Percentiles rank a stretch among this genome's conserved stretches.
phyloP scores from a whole-genome alignment of 35 echinoderm and acorn worm genomes.

The Amphiura filiformis region DNA sequence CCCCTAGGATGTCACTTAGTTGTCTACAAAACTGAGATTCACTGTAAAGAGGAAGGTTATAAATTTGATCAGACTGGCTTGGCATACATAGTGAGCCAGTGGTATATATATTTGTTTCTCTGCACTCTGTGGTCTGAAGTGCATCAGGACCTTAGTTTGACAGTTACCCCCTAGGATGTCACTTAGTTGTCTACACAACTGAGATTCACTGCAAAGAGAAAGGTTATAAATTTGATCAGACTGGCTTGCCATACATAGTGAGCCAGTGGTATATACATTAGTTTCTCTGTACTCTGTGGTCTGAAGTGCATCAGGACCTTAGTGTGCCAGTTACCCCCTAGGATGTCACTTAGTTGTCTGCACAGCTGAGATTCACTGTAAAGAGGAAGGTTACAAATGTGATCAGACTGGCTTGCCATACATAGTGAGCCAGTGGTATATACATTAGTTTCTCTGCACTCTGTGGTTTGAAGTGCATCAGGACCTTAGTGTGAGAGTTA shows the following conservation, averaged over 20 bases:
- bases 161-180: constrained; percentile 82
- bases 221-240: constrained; percentile 7
- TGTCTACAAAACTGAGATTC: constrained; percentile 72
- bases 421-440: too few species aligned
- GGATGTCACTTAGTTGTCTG: constrained; percentile 45
- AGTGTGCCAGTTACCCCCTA: constrained; percentile 87
- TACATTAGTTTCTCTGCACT: too few species aligned
- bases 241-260: too few species aligned
- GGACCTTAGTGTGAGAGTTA: constrained; percentile 81
- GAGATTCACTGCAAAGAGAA: constrained; percentile 63
- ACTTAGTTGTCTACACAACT: constrained; percentile 56
- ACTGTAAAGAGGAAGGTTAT: constrained; percentile 26
- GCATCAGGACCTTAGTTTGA: constrained; percentile 83
- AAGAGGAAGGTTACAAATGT: too few species aligned
- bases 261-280: too few species aligned
- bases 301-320: constrained; percentile 81
- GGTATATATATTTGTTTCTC: too few species aligned
- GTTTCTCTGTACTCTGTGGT: too few species aligned
- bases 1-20: constrained; percentile 64
- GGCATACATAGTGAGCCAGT: too few species aligned
- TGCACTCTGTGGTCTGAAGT: constrained; percentile 52
- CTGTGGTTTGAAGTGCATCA: constrained; percentile 70
- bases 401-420: constrained; percentile 41
- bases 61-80: constrained; percentile 3
- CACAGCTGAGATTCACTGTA: constrained; percentile 75